Evolutionary conservation across 2,888 invertebrate species (phyloP), one percentile per base, ranked within the genome.

Genomic region (Ormyrus rosae): DNA sequence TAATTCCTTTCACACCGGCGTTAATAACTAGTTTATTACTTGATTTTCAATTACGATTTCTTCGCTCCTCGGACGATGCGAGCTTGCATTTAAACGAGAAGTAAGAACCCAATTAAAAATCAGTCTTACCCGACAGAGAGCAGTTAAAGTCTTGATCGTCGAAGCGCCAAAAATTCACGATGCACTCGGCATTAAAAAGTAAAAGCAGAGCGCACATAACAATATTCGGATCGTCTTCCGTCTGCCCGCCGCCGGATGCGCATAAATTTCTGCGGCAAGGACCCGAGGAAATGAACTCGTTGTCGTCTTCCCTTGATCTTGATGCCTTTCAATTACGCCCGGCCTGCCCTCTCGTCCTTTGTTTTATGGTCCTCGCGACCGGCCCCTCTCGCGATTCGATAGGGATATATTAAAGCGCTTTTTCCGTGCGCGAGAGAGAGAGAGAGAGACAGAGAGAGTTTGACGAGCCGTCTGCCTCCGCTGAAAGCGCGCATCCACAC

Each of bases 231-330:
- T 13, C 13, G 34, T 4, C 34, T 34, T 34, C 34, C 34, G 34
- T 34, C 34, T 4, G 34, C 34, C 34, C 13, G 64, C 6, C 5
- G 58, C 78, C 79, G 82, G 82, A 82, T 73, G 73, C 73, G 82
- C 82, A 82, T 82, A 82, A 82, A 82, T 82, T 80, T 80, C 68
- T 2, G 82, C 77, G 74, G 34, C 78, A 61, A 76, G 68, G 72
- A 72, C 60, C 78, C 71, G 63, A 46, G 80, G 79, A 74, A 81
- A 77, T 63, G 76, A 76, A 71, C 67, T 72, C 71, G 80, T 80
- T 76, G 61, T 64, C 64, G 63, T 63, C 60, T 58, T 74, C 70
- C 64, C 50, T 58, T 55, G 63, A 79, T 79, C 73, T 74, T 73
- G 79, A 74, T 72, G 55, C 67, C 63, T 45, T 65, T 69, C 56